A percentile compares a stretch with the other conserved stretches of the same genome.
Conservation (phyloP, 2,113 vertebrate genomes). For the Anas platyrhynchos region DNA sequence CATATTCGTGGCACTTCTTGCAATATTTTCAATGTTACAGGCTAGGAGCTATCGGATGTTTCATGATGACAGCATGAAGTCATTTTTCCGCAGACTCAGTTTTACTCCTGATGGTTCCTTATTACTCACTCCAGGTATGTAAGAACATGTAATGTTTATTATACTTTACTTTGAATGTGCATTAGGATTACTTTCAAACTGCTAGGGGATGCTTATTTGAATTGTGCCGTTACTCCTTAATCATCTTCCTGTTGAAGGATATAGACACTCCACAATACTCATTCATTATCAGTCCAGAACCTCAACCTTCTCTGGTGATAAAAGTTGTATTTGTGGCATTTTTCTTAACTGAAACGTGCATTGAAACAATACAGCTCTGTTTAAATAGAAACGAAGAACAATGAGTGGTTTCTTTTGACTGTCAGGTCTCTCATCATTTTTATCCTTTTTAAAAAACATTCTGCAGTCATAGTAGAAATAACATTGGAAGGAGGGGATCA, state of each 20-base stretch:
- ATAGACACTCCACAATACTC: neutral
- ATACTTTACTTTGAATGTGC: neutral
- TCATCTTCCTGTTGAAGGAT: neutral
- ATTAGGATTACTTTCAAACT: neutral
- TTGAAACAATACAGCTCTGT: neutral
- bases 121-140: constrained; percentile 90
- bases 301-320: neutral
- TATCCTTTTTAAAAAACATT: neutral
- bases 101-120: constrained; percentile 96
- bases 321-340: neutral
- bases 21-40: constrained; percentile 51
- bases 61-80: constrained; percentile 98
- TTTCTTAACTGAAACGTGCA: neutral
- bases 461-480: neutral
- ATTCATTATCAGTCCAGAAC: neutral
- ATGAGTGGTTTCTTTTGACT: neutral
- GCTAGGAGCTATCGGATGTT: constrained; percentile 91
- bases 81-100: constrained; percentile 93
- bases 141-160: fast-evolving
- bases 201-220: neutral
- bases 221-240: neutral
- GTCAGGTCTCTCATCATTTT: neutral
- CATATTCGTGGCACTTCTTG: neutral
- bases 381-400: neutral
- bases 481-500: neutral